These are phyloP conservation scores for Hartigia nigra DNA, from an alignment of 2,888 invertebrate genomes.

Conservation along the genomic window DNA sequence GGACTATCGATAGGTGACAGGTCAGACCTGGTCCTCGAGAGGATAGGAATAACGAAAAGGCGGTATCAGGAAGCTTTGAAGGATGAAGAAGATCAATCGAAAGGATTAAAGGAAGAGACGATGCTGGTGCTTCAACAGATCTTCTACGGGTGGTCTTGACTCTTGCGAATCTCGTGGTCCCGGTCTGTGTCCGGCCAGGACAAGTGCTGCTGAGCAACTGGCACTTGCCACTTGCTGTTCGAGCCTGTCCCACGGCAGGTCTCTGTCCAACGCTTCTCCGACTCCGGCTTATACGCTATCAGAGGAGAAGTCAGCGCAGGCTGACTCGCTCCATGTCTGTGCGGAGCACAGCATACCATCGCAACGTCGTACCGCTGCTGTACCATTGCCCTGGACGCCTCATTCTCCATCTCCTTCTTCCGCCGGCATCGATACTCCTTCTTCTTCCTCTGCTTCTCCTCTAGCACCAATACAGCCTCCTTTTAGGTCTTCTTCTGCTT, in stretches of 20 bases:
- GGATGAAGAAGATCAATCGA: neutral
- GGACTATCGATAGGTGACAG: neutral
- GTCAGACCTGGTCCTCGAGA: neutral
- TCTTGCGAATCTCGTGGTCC: neutral
- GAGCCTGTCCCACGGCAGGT: constrained; percentile 26
- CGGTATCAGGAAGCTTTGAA: neutral
- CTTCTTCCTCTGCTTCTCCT: neutral
- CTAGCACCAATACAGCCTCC: neutral
- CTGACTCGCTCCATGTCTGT: neutral
- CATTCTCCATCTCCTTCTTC: neutral
- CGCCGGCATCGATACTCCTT: neutral
- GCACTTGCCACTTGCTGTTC: constrained; percentile 49
- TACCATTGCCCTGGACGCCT: neutral
- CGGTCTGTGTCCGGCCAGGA: constrained; percentile 49
- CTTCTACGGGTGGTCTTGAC: neutral
- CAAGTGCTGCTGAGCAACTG: constrained; percentile 62
- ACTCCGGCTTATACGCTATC: constrained; percentile 4
- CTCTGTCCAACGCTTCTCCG: constrained; percentile 2
- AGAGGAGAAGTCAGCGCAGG: constrained; percentile 7
- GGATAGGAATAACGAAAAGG: neutral
- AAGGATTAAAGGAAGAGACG: neutral
- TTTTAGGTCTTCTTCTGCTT: neutral
- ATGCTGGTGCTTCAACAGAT: neutral
- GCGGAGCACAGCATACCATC: constrained; percentile 1
- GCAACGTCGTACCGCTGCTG: neutral